A percentile compares a stretch with the other conserved stretches of the same genome.
Conservation (phyloP, 2,113 vertebrate species). For the Nematolebias whitei region DNA sequence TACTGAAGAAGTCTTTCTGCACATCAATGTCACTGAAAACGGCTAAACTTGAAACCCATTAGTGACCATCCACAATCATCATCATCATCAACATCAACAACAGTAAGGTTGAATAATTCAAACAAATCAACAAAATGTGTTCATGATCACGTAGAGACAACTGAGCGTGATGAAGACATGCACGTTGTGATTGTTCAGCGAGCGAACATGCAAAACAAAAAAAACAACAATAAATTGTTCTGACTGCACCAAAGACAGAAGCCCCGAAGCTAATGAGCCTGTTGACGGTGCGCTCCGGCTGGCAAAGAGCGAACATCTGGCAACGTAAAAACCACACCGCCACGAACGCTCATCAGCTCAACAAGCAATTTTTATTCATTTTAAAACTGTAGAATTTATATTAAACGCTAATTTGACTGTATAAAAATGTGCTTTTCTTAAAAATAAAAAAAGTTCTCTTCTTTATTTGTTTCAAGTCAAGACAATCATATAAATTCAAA, state of each 20-base stretch:
- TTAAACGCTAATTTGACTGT: neutral
- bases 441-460: neutral
- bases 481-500: neutral
- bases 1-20: conserved; percentile 7
- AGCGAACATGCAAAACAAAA: conserved; percentile 30
- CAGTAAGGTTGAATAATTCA: too few species aligned
- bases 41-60: too few species aligned
- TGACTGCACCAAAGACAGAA: conserved; percentile 42
- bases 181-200: conserved; percentile 39
- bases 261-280: conserved; percentile 63
- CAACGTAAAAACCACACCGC: conserved; percentile 12
- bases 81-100: too few species aligned
- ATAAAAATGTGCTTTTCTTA: neutral
- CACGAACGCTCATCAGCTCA: conserved; percentile 20
- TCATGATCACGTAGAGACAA: conserved; percentile 15
- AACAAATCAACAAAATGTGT: neutral
- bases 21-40: conserved; percentile 9
- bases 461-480: neutral
- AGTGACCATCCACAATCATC: too few species aligned
- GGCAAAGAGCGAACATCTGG: conserved; percentile 26
- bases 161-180: conserved; percentile 47
- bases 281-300: conserved; percentile 14
- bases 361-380: conserved; percentile 1
- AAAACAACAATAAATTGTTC: conserved; percentile 35
- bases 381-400: neutral